Percentiles rank a stretch among this genome's conserved stretches.
Evolutionary conservation across 2,113 vertebrate species (phyloP).

Genomic region (Stigmatopora nigra): DNA sequence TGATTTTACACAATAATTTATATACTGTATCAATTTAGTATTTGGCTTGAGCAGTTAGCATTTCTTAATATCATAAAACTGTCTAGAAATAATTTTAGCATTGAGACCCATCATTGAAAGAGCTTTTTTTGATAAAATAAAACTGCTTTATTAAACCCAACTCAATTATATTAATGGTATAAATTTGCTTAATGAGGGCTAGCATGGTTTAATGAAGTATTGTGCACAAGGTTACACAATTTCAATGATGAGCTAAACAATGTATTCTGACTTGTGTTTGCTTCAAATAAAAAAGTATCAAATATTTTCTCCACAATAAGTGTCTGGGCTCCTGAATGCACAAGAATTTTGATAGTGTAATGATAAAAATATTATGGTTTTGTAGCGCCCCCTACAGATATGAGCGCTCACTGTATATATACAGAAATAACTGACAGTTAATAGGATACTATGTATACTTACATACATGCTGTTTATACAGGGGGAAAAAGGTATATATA

Average conservation of each 20-base stretch:
- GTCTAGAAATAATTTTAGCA: background rate
- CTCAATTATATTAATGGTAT: constrained; percentile 53
- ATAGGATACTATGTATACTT: too few relatives aligned
- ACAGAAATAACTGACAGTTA: too few relatives aligned
- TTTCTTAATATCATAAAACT: background rate
- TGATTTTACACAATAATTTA: background rate
- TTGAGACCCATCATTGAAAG: constrained; percentile 12
- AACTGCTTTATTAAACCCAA: constrained; percentile 51
- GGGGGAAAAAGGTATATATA: too few relatives aligned
- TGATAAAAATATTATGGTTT: background rate
- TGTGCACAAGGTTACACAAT: constrained; percentile 65
- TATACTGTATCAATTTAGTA: background rate
- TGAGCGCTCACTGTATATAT: background rate
- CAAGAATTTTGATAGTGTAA: too few relatives aligned
- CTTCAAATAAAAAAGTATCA: constrained; percentile 51
- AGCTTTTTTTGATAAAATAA: constrained; percentile 51
- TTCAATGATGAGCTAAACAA: constrained; percentile 53
- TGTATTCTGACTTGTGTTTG: constrained; percentile 65
- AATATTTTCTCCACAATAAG: constrained; percentile 52
- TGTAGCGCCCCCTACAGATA: constrained; percentile 21
- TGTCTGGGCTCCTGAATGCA: constrained; percentile 15
- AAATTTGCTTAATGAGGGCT: constrained; percentile 61
- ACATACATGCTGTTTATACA: too few relatives aligned
- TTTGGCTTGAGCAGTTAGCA: background rate
- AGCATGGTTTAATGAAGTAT: constrained; percentile 62